Conservation (phyloP, 2,113 vertebrate genomes). For the Saimiri boliviensis region DNA sequence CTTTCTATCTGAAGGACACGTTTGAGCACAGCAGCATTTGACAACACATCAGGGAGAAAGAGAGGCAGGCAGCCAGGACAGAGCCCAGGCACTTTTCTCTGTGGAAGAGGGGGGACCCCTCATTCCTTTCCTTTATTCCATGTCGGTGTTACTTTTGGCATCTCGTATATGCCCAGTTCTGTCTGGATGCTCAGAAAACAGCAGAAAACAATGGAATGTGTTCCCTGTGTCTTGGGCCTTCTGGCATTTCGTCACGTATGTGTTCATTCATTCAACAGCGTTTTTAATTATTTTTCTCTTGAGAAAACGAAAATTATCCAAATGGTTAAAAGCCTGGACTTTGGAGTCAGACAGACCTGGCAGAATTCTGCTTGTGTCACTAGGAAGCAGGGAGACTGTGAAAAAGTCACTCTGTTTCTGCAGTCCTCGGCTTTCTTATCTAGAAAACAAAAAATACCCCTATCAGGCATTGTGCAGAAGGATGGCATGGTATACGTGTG, state of each 20-base stretch:
- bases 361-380: not conserved
- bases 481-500: rapidly evolving
- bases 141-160: not conserved
- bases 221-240: not conserved
- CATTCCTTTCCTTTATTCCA: rapidly evolving
- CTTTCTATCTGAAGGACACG: not conserved
- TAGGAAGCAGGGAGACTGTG: not conserved
- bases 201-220: not conserved
- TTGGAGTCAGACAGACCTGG: not conserved
- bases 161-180: not conserved
- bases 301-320: not conserved
- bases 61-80: not conserved
- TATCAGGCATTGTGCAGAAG: rapidly evolving
- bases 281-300: not conserved
- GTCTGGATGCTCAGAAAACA: not conserved
- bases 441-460: not conserved
- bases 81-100: not conserved
- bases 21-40: not conserved
- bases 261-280: not conserved
- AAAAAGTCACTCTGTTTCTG: not conserved
- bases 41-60: not conserved
- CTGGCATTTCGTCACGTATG: not conserved
- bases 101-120: not conserved
- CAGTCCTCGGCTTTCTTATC: not conserved
- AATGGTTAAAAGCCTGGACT: not conserved